Conservation (phyloP, 2,888 invertebrate species). For the Cheilosia scutellata region DNA sequence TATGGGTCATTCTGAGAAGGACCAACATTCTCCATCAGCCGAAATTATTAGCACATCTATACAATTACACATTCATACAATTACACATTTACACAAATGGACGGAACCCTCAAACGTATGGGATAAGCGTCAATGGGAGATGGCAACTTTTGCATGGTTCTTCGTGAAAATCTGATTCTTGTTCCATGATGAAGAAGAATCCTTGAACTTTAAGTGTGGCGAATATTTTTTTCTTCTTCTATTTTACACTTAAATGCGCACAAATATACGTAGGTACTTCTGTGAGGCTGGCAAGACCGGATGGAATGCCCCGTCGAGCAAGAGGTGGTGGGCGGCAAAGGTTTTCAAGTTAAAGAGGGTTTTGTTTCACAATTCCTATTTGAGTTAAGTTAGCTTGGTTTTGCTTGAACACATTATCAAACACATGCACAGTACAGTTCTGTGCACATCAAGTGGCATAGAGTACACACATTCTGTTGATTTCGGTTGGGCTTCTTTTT, state of each 20-base stretch:
- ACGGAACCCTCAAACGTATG: constrained; percentile 2
- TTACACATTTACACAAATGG: constrained; percentile 12
- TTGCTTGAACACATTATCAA: background rate
- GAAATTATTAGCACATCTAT: constrained; percentile 16
- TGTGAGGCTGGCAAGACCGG: constrained; percentile 16
- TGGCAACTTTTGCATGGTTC: constrained; percentile 38
- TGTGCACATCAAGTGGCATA: no score
- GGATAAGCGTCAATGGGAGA: constrained; percentile 46
- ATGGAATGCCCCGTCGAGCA: constrained; percentile 35
- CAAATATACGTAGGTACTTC: constrained; percentile 15
- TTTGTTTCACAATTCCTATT: constrained; percentile 23
- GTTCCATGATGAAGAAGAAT: constrained; percentile 17
- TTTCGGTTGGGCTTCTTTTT: no score
- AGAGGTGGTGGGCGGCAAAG: background rate
- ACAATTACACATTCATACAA: constrained; percentile 5
- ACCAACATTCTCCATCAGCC: background rate
- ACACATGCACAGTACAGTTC: background rate
- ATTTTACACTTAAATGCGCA: constrained; percentile 7
- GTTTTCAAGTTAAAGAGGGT: constrained; percentile 13
- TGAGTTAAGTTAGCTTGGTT: background rate
- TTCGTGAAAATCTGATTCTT: constrained; percentile 28
- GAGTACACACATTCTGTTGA: no score
- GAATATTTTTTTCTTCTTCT: constrained; percentile 13
- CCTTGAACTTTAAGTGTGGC: constrained; percentile 68
- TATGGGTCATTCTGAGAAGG: background rate